These are phyloP conservation scores for Coendou prehensilis DNA, from an alignment of 2,797 vertebrate species.

Conservation along the genomic window DNA sequence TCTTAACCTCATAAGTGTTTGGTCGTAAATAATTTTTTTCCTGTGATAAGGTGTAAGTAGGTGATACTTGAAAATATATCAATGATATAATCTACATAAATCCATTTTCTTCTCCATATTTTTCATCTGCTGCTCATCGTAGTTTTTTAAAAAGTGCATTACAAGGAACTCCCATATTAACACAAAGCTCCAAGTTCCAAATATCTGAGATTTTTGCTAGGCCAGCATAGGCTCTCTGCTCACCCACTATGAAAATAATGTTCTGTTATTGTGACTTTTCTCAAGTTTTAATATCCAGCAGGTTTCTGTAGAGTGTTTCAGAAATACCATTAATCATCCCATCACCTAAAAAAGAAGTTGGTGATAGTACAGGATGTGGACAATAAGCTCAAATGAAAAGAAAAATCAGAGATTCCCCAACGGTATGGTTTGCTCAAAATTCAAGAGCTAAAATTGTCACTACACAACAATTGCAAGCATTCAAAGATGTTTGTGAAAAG, in stretches of 20 bases:
- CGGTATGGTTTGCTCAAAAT: conserved; percentile 10
- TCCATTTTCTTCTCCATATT: conserved; percentile 51
- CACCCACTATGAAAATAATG: conserved; percentile 4
- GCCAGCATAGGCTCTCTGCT: neutral
- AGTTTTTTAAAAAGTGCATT: neutral
- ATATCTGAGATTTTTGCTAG: neutral
- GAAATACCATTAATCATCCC: conserved; percentile 57
- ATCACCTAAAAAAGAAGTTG: conserved; percentile 48
- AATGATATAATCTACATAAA: conserved; percentile 63
- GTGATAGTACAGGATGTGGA: neutral
- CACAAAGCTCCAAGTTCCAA: conserved; percentile 8
- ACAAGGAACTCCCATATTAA: neutral
- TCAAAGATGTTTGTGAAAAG: conserved; percentile 23
- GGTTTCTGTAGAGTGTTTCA: conserved; percentile 58
- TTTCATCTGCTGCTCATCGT: conserved; percentile 39
- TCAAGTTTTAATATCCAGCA: conserved; percentile 50
- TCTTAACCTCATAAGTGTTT: neutral
- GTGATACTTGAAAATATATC: conserved; percentile 54
- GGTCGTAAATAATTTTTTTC: conserved; percentile 45
- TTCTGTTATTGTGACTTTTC: conserved; percentile 52
- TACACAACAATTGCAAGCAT: conserved; percentile 18
- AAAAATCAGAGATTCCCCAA: conserved; percentile 51
- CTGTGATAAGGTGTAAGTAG: conserved; percentile 35
- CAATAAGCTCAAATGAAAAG: conserved; percentile 56
- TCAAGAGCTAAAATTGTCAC: conserved; percentile 58